phyloP scores from a whole-genome alignment of 2,888 invertebrate species.

The Drosophila diplacantha region DNA sequence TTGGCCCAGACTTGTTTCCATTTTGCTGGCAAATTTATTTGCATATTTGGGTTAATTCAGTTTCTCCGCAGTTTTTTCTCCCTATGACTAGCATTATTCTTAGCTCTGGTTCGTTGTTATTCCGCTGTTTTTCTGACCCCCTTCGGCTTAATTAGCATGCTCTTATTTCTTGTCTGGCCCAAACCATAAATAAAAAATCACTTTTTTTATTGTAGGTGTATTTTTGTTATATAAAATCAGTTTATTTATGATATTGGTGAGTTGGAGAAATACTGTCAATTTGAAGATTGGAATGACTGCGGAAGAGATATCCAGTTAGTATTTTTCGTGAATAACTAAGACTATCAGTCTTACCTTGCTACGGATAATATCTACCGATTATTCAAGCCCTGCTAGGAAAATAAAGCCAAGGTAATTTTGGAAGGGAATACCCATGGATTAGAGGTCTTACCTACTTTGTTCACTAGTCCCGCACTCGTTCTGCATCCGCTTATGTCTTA shows the following conservation, averaged over 20 bases:
- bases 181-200: constrained; percentile 4
- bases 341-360: too few species aligned
- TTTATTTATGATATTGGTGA: not conserved
- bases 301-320: not conserved
- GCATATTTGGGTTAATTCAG: constrained; percentile 70
- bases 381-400: too few species aligned
- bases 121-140: constrained; percentile 14
- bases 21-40: constrained; percentile 58
- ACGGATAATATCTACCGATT: too few species aligned
- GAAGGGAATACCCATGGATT: not conserved
- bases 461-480: not conserved
- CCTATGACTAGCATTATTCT: constrained; percentile 49
- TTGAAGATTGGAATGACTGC: not conserved
- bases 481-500: too few species aligned
- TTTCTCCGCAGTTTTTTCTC: constrained; percentile 30
- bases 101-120: constrained; percentile 11
- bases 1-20: constrained; percentile 49
- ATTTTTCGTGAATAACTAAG: not conserved
- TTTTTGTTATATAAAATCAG: not conserved
- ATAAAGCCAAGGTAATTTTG: too few species aligned
- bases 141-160: constrained; percentile 43
- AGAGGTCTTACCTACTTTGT: not conserved
- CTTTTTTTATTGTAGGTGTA: constrained; percentile 1
- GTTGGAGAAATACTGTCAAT: not conserved
- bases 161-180: constrained; percentile 27